These are phyloP conservation scores for Plebejus anna DNA, from an alignment of 2,888 invertebrate species.

Conservation along the genomic window DNA sequence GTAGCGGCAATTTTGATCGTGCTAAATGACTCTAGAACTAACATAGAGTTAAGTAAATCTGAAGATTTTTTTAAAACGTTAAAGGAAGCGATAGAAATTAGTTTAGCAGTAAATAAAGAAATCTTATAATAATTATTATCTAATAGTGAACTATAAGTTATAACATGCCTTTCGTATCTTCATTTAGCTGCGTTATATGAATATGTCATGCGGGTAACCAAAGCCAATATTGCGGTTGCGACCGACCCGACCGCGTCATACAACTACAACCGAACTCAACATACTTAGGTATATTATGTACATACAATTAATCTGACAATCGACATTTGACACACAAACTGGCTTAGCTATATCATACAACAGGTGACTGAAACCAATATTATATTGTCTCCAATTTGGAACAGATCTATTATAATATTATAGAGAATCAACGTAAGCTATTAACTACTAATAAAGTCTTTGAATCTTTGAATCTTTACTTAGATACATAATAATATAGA, in stretches of 20 bases:
- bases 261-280: background rate
- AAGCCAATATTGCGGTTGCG: background rate
- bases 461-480: too few relatives aligned
- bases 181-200: background rate
- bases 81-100: background rate
- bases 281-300: background rate
- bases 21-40: background rate
- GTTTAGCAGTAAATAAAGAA: background rate
- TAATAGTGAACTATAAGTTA: background rate
- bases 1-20: background rate
- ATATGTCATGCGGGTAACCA: slow-evolving; percentile 8
- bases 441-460: too few relatives aligned
- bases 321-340: background rate
- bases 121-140: background rate
- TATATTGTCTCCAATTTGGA: background rate
- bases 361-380: background rate
- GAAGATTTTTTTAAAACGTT: background rate
- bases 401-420: background rate
- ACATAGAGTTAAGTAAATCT: background rate
- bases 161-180: background rate
- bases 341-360: background rate
- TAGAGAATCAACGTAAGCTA: background rate
- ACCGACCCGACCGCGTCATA: background rate
- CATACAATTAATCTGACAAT: background rate
- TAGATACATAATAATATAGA: too few relatives aligned